phyloP scores from a whole-genome alignment of 2,888 invertebrate genomes.

The Crocallis elinguaria region DNA sequence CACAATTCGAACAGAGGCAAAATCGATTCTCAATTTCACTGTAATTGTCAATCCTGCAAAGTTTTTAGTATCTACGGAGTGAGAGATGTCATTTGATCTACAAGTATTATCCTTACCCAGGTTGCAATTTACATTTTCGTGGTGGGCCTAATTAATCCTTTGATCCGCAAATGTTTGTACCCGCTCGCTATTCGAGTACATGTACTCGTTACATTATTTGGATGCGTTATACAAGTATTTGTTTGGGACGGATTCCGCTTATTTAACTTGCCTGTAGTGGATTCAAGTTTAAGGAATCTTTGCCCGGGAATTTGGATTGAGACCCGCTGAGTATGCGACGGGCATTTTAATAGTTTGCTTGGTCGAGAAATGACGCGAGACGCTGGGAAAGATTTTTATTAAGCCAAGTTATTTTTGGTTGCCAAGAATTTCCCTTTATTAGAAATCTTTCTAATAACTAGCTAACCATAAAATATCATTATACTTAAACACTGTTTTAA shows the following conservation, averaged over 20 bases:
- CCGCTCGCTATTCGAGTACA: slow-evolving; percentile 7
- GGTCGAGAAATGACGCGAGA: slow-evolving; percentile 1
- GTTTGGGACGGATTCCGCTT: slow-evolving; percentile 28
- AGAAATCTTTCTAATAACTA: not conserved
- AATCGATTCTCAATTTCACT: not conserved
- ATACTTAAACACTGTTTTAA: too few species aligned
- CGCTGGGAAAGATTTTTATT: not conserved
- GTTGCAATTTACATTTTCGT: slow-evolving; percentile 21
- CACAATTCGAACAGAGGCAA: not conserved
- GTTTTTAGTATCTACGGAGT: slow-evolving; percentile 5
- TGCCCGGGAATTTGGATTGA: slow-evolving; percentile 23
- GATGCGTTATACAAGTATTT: slow-evolving; percentile 24
- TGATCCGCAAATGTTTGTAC: slow-evolving; percentile 24
- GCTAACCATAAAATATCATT: too few species aligned
- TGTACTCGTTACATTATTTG: slow-evolving; percentile 17
- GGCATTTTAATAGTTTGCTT: slow-evolving; percentile 21
- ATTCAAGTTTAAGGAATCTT: slow-evolving; percentile 25
- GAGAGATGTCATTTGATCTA: slow-evolving; percentile 7
- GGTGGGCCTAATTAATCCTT: slow-evolving; percentile 26
- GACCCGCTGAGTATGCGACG: slow-evolving; percentile 13
- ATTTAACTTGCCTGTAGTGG: slow-evolving; percentile 26
- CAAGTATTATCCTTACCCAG: slow-evolving; percentile 1
- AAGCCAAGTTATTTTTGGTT: not conserved
- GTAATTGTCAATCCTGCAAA: not conserved
- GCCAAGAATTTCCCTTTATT: not conserved